phyloP scores from a whole-genome alignment of 2,113 vertebrate species.

The Sapajus apella region DNA sequence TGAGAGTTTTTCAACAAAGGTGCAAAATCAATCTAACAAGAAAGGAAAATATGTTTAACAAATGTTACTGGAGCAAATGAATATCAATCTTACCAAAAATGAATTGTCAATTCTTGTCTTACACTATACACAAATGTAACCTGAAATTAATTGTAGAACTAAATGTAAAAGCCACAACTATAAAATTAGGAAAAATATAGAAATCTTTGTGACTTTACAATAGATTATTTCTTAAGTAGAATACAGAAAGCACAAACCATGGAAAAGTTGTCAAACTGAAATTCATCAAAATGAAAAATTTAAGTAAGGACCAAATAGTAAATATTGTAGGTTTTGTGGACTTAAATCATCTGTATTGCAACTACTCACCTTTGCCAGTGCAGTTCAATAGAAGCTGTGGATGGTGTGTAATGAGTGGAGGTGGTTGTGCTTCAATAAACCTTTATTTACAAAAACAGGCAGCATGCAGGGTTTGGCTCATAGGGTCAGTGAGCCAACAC shows the following conservation, averaged over 20 bases:
- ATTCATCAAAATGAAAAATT: background rate
- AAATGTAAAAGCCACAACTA: background rate
- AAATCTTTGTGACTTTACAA: background rate
- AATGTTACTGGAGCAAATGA: background rate
- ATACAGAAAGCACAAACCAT: background rate
- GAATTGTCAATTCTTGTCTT: background rate
- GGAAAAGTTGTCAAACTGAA: background rate
- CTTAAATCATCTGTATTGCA: background rate
- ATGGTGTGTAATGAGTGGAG: background rate
- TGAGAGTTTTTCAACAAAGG: slow-evolving; percentile 1
- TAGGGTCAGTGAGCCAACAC: background rate
- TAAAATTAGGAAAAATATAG: background rate
- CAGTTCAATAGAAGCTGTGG: background rate
- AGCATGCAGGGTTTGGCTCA: background rate
- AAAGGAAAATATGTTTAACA: slow-evolving; percentile 34
- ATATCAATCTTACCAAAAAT: background rate
- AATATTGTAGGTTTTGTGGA: background rate
- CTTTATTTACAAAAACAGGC: background rate
- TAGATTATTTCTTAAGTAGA: background rate
- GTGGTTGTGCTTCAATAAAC: background rate
- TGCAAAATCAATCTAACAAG: background rate
- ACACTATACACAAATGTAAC: background rate
- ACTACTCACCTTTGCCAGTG: background rate
- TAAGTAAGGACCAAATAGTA: background rate
- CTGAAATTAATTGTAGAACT: slow-evolving; percentile 6